Percentiles rank a stretch among this genome's conserved stretches.
These are phyloP conservation scores for Oxyscelio sp. DNA, from an alignment of 2,888 invertebrate species.

Conservation along the genomic window DNA sequence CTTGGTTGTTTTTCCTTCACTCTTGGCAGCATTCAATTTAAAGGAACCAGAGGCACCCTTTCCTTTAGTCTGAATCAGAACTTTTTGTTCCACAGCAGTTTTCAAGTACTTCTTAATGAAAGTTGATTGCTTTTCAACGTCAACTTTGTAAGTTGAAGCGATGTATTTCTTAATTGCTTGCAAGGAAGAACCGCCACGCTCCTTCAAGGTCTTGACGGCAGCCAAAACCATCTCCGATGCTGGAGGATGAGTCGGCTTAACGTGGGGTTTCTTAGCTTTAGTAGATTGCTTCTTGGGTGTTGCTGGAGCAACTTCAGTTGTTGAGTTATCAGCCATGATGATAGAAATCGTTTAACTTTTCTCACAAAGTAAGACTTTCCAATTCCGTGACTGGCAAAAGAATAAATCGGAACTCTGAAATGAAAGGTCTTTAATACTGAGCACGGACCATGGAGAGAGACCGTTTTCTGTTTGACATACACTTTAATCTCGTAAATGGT, in stretches of 20 bases:
- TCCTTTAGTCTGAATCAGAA: conserved; percentile 90
- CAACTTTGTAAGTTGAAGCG: conserved; percentile 90
- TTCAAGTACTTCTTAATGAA: conserved; percentile 91
- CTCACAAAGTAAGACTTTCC: too few species aligned
- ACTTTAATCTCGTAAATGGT: background rate
- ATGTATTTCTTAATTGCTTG: conserved; percentile 91
- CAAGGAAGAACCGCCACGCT: conserved; percentile 90
- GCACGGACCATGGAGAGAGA: conserved; percentile 36
- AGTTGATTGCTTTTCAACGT: conserved; percentile 90
- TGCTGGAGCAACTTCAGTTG: conserved; percentile 26
- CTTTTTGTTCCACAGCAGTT: conserved; percentile 89
- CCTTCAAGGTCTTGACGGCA: conserved; percentile 86
- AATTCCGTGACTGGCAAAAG: too few species aligned
- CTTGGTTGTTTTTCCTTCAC: conserved; percentile 69
- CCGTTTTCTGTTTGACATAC: background rate
- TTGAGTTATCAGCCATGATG: conserved; percentile 16
- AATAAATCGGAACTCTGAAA: too few species aligned
- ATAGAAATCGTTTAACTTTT: background rate
- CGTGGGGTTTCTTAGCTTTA: conserved; percentile 8
- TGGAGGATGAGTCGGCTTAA: conserved; percentile 23
- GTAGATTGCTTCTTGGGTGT: conserved; percentile 66
- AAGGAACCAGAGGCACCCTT: conserved; percentile 89
- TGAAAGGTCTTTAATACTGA: too few species aligned
- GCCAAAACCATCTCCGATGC: conserved; percentile 36
- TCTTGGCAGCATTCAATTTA: conserved; percentile 13